phyloP scores from a whole-genome alignment of 2,797 vertebrate species.

The Sebastes ruberrimus region DNA sequence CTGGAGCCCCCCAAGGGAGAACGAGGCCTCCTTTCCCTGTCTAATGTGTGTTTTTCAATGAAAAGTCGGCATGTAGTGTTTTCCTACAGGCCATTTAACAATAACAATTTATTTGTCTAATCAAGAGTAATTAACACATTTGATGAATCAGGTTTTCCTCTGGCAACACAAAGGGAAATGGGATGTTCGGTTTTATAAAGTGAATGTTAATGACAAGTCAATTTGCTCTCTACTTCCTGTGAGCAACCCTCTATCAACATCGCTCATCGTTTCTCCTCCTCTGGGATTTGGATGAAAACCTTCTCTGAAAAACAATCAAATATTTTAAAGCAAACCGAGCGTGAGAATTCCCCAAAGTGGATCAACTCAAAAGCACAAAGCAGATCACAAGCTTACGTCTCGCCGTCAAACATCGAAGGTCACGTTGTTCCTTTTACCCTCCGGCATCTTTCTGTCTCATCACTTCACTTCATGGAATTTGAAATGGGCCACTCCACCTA shows the following conservation, averaged over 20 bases:
- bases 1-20: not conserved
- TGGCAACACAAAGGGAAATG: not conserved
- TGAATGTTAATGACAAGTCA: slow-evolving; percentile 7
- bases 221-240: not conserved
- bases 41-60: not conserved
- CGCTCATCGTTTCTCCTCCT: not conserved
- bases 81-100: not conserved
- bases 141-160: not conserved
- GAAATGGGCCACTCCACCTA: slow-evolving; percentile 37
- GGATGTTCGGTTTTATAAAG: not conserved
- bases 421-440: not conserved
- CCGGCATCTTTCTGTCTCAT: not conserved
- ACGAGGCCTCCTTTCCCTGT: not conserved
- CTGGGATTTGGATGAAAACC: slow-evolving; percentile 13
- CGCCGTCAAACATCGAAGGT: slow-evolving; percentile 7
- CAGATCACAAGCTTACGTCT: slow-evolving; percentile 15
- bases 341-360: slow-evolving; percentile 7
- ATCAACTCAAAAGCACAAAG: slow-evolving; percentile 21
- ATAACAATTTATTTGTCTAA: not conserved
- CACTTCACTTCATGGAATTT: slow-evolving; percentile 15
- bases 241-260: not conserved
- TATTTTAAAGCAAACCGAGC: slow-evolving; percentile 7
- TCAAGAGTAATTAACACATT: slow-evolving; percentile 6
- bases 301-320: slow-evolving; percentile 22
- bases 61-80: not conserved